A percentile compares a stretch with the other conserved stretches of the same genome.
Evolutionary conservation across 2,797 vertebrate species (phyloP).

Genomic region (Oophaga sylvatica): DNA sequence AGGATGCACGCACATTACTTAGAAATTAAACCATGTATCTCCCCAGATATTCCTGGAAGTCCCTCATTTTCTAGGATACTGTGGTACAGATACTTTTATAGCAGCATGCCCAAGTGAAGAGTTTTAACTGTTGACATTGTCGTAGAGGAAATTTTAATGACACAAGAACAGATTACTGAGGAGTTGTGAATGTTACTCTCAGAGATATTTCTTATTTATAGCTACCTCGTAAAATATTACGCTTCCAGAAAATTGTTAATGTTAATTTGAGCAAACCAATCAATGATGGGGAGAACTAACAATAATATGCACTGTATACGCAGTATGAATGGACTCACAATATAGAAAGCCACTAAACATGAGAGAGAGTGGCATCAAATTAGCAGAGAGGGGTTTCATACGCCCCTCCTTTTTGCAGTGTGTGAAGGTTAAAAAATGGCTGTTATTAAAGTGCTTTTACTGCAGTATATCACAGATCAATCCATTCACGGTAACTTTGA

Average conservation of each 20-base stretch:
- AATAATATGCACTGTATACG: background rate
- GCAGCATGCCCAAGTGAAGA: slow-evolving; percentile 9
- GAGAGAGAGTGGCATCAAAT: too few species aligned
- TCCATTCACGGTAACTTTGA: too few species aligned
- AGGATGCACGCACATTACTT: slow-evolving; percentile 40
- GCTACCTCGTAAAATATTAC: background rate
- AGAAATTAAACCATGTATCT: slow-evolving; percentile 38
- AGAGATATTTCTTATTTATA: background rate
- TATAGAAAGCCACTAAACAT: too few species aligned
- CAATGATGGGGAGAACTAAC: background rate
- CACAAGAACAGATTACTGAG: background rate
- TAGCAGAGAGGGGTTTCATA: too few species aligned
- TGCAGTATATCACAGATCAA: too few species aligned
- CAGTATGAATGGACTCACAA: too few species aligned
- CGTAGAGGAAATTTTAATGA: slow-evolving; percentile 7
- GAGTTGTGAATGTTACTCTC: background rate
- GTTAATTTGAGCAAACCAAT: background rate
- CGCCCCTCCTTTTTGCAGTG: too few species aligned
- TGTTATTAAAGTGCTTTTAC: too few species aligned
- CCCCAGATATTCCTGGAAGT: slow-evolving; percentile 49
- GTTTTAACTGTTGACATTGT: slow-evolving; percentile 38
- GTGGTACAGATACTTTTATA: slow-evolving; percentile 42
- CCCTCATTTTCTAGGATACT: slow-evolving; percentile 45
- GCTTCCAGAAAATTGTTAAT: background rate
- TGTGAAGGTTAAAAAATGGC: too few species aligned